These are phyloP conservation scores for Gallinago stenura DNA, from an alignment of 2,797 vertebrate species.

Conservation along the genomic window DNA sequence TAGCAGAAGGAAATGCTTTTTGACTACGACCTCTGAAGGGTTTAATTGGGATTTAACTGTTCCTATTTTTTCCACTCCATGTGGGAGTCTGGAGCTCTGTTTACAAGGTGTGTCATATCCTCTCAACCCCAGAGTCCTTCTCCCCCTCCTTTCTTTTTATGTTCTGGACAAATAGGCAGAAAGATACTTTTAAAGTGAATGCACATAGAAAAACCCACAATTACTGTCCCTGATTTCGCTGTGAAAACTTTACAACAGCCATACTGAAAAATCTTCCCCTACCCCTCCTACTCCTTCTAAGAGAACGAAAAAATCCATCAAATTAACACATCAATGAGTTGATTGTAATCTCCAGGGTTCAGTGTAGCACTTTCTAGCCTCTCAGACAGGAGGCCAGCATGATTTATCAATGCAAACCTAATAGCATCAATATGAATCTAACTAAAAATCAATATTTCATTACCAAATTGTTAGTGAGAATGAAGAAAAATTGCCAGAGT, in stretches of 20 bases:
- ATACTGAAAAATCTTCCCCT: conserved; percentile 80
- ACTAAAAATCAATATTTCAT: conserved; percentile 99
- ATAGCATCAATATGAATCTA: conserved; percentile 99
- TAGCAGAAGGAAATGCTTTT: conserved; percentile 23
- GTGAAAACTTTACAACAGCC: conserved; percentile 81
- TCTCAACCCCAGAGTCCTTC: conserved; percentile 21
- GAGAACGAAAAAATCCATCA: conserved; percentile 96
- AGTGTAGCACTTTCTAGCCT: conserved; percentile 86
- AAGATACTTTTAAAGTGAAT: conserved; percentile 58
- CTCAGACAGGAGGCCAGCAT: conserved; percentile 88
- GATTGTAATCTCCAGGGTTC: conserved; percentile 95
- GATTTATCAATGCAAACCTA: conserved; percentile 99
- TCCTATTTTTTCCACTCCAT: conserved; percentile 33
- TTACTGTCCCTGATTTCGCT: conserved; percentile 78
- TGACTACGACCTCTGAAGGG: background rate
- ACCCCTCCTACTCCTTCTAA: conserved; percentile 88
- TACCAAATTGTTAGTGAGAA: conserved; percentile 99
- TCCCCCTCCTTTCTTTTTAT: conserved; percentile 34
- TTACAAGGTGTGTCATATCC: conserved; percentile 74
- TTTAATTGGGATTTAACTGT: conserved; percentile 62
- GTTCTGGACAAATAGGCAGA: conserved; percentile 34
- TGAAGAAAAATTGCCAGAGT: conserved; percentile 98
- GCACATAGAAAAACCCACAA: conserved; percentile 48
- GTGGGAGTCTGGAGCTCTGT: conserved; percentile 61
- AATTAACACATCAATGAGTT: conserved; percentile 99